Conservation (phyloP, 2,888 invertebrate species). For the Heterodera filipjevi region DNA sequence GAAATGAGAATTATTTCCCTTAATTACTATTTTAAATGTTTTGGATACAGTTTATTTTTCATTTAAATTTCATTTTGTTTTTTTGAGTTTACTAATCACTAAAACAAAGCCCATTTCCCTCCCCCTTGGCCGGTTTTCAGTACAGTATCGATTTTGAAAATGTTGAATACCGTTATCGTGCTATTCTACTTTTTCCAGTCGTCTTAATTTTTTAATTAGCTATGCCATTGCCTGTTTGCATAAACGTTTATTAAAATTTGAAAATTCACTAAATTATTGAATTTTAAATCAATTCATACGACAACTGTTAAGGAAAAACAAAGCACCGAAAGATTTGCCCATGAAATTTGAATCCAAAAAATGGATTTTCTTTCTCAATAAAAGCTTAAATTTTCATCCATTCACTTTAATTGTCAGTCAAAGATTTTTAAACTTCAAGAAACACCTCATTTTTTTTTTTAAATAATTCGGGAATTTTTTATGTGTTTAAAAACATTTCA, state of each 20-base stretch:
- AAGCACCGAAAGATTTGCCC: not conserved
- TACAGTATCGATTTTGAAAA: too few species aligned
- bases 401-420: not conserved
- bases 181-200: too few species aligned
- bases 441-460: not conserved
- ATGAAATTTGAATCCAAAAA: conserved; percentile 7
- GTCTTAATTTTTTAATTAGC: too few species aligned
- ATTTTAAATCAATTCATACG: not conserved
- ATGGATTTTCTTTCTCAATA: not conserved
- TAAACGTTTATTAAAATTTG: not conserved
- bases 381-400: not conserved
- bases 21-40: not conserved
- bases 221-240: too few species aligned
- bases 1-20: too few species aligned
- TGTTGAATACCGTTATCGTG: too few species aligned
- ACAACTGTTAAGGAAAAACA: not conserved
- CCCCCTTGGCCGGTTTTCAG: too few species aligned
- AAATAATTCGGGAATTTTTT: not conserved
- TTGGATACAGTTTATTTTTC: not conserved
- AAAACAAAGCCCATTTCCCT: too few species aligned
- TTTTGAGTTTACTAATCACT: too few species aligned
- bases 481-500: not conserved
- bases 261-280: not conserved
- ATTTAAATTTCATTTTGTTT: too few species aligned
- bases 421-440: too few species aligned